Base-by-base conservation (phyloP, 2,888 invertebrate genomes). In the Drosophila atroscutellata region DNA sequence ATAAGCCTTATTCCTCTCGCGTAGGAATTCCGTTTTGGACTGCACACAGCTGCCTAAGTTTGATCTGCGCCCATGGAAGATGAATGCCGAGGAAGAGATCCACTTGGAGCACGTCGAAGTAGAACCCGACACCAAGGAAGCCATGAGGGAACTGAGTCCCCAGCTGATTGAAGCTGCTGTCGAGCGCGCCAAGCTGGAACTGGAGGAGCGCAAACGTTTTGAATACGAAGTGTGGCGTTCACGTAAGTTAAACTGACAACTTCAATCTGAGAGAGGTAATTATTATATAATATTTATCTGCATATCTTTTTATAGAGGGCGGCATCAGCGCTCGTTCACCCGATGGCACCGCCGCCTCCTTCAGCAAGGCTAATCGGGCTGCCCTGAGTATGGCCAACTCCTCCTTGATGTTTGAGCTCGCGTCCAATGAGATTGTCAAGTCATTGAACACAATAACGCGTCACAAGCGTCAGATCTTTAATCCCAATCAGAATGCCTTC, bases 291-390 rank as follows among this genome's bases (percentile, higher is more conserved):
- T 1, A 13, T 1, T 1, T 39, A n/a, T 28, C 13, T 18, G 0
- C n/a, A 2, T 42, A 1, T 49, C 92, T 20, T 1, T 92, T 37
- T 92, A 11, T 82, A 96, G 97, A 95, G 91, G 96, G 96, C 74
- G 96, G 96, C 81, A 96, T 97, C 0, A 97, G 97, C 91, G 97
- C 98, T 0, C 97, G 96, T 87, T 97, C 97, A 0, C 96, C 98
- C 0, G 95, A 96, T 18, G 98, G 98, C 4, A 97, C 96, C 0
- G 97, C 97, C 1, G 98, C 97, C 1, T 97, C 97, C 0, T 98
- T 98, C 93, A 97, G 97, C 65, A 97, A 98, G 90, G 97, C 98
- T 30, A 98, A 97, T 92, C 95, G 95, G 91, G 96, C 97, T 86
- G 97, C 98, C 0, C 92, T 98, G 11, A 94, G 96, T 70, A 93